Evolutionary conservation across 2,113 vertebrate genomes (phyloP).

Genomic region (Chaetura pelagica): DNA sequence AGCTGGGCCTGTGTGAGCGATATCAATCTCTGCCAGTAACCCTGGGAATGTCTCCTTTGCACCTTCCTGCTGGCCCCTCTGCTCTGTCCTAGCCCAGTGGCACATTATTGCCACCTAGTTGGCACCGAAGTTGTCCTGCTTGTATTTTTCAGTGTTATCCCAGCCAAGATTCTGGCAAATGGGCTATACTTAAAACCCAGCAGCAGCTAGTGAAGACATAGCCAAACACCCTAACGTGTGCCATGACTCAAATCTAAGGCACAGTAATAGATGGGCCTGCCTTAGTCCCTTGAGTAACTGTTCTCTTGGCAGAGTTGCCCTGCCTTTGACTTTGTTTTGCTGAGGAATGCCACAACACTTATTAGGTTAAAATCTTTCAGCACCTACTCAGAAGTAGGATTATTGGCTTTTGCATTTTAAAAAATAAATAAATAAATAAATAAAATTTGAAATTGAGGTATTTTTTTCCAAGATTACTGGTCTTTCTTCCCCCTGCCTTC

Average conservation of each 20-base stretch:
- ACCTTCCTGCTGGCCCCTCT: background rate
- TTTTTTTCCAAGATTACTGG: background rate
- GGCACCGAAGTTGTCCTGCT: background rate
- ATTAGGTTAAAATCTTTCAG: background rate
- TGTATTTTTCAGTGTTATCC: background rate
- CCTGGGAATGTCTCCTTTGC: background rate
- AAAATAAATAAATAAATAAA: too few relatives aligned
- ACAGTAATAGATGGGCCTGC: background rate
- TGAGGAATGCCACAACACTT: background rate
- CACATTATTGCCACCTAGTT: background rate
- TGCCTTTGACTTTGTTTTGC: background rate
- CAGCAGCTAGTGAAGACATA: background rate
- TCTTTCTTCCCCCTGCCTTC: background rate
- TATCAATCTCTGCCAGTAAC: background rate
- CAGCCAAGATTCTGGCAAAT: background rate
- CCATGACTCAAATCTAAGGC: background rate
- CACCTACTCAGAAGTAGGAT: background rate
- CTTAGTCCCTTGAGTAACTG: background rate
- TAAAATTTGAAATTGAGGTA: rapidly evolving
- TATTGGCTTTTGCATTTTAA: background rate
- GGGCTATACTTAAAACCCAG: background rate
- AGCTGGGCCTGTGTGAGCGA: rapidly evolving
- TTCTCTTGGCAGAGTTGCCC: background rate
- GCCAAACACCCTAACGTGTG: background rate
- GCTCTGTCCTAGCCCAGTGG: background rate